Base-by-base conservation (phyloP, 2,888 invertebrate species). In the Leptopilina drosophilae region DNA sequence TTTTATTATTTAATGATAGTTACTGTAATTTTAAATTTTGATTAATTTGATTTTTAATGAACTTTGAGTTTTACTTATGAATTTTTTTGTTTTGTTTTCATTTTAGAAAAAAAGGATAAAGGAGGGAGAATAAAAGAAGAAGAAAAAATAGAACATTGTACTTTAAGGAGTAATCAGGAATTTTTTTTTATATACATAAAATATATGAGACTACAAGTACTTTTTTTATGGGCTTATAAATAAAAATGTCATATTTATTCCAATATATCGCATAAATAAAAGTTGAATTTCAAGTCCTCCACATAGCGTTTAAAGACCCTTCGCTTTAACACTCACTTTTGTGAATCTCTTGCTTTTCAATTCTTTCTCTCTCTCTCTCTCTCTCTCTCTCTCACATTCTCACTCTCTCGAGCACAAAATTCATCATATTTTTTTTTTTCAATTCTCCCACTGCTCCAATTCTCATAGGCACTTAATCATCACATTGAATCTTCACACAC, bases 311-410 rank as follows among this genome's bases (percentile, higher is more conserved):
- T 73, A 73, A 73, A 73, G 73, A 62, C 62, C n/a, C 33, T 56
- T 73, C 40, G 8, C 33, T 40, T 56, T n/a, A 56, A 73, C 56
- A 56, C 73, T 73, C 56, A 59, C 40, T 33, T 40, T 56, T 56
- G 73, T 59, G 73, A 73, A 56, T 42, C 56, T 73, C 3, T 15
- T n/a, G 40, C 56, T 73, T 73, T 73, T 73, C 73, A 56, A 56
- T 73, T 73, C 73, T 53, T 73, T 73, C 73, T 73, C 56, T 73
- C 56, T 56, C 40, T 56, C 12, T 59, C 56, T 59, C 73, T 59
- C 59, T 56, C n/a, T 53, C n/a, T 73, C 40, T 73, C 40, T 56
- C 40, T 56, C 11, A 56, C 56, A 56, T 56, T 73, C 56, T 56
- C n/a, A 33, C n/a, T 73, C 33, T 59, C 73, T 64, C 40, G 53